phyloP scores from a whole-genome alignment of 2,888 invertebrate genomes.

The Mimumesa dahlbomi region DNA sequence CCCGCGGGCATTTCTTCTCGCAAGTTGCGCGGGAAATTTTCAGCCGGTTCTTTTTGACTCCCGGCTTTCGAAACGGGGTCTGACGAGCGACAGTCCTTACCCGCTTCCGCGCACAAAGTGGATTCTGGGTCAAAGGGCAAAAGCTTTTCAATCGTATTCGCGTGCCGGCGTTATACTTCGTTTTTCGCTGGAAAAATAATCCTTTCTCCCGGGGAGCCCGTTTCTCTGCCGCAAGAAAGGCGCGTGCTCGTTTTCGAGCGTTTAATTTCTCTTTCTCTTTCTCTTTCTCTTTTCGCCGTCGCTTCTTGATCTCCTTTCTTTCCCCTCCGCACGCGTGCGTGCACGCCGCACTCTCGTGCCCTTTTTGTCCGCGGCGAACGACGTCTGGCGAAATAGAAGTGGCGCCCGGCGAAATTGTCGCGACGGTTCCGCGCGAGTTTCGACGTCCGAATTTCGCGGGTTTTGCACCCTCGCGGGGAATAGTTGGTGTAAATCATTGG shows the following conservation, averaged over 20 bases:
- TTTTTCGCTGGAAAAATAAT: constrained; percentile 30
- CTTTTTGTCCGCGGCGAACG: background rate
- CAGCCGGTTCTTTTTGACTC: constrained; percentile 24
- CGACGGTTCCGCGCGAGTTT: constrained; percentile 29
- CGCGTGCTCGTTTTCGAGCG: constrained; percentile 27
- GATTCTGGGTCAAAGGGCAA: constrained; percentile 47
- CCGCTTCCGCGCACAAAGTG: constrained; percentile 18
- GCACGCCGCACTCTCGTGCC: too few relatives aligned
- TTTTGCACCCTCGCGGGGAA: constrained; percentile 16
- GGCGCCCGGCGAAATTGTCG: constrained; percentile 28
- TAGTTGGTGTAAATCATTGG: too few relatives aligned
- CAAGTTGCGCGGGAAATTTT: constrained; percentile 2
- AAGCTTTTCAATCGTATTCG: constrained; percentile 33
- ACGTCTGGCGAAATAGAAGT: constrained; percentile 18
- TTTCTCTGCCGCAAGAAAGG: constrained; percentile 16
- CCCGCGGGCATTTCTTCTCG: constrained; percentile 11
- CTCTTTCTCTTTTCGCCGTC: constrained; percentile 15
- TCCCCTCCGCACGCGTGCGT: too few relatives aligned
- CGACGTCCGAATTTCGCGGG: too few relatives aligned
- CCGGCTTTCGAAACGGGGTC: constrained; percentile 15
- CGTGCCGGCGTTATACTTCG: constrained; percentile 27
- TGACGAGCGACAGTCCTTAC: constrained; percentile 13
- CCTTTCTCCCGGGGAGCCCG: background rate
- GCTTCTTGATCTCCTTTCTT: too few relatives aligned
- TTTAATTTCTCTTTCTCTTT: constrained; percentile 22